Conservation (phyloP, 92 coral and sea anemone genomes). For the Epizoanthus rinbou region DNA sequence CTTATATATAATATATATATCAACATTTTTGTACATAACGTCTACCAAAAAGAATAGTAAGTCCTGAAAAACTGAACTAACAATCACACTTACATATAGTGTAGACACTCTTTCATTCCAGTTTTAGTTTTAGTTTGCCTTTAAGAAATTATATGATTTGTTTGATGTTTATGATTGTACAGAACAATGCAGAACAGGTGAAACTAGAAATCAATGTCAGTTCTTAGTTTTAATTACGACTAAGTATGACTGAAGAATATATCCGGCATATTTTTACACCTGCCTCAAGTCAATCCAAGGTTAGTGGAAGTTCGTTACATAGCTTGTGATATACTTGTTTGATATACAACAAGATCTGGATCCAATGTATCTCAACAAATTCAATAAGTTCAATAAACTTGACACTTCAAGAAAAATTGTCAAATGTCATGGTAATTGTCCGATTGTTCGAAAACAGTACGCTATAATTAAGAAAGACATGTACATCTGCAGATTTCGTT, state of each 20-base stretch:
- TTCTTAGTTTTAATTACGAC: not conserved
- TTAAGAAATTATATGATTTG: not conserved
- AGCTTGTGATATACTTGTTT: not conserved
- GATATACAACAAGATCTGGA: not conserved
- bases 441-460: not conserved
- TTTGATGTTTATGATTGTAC: not conserved
- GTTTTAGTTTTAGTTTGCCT: not conserved
- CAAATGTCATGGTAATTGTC: not conserved
- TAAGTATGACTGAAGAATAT: not conserved
- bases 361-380: not conserved
- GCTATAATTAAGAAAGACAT: not conserved
- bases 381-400: not conserved
- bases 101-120: too few species aligned
- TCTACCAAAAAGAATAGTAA: too few species aligned
- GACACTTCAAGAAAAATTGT: not conserved
- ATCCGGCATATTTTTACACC: not conserved
- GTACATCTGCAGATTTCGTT: not conserved
- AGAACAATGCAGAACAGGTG: slow-evolving; percentile 10
- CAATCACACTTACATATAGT: too few species aligned
- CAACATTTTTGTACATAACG: too few species aligned
- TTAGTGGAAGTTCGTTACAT: not conserved
- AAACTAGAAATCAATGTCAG: slow-evolving; percentile 1
- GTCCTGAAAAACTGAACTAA: too few species aligned
- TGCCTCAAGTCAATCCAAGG: not conserved
- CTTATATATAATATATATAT: too few species aligned